A percentile compares a stretch with the other conserved stretches of the same genome.
Evolutionary conservation across 2,797 vertebrate species (phyloP).

Genomic region (Anomalospiza imberbis): DNA sequence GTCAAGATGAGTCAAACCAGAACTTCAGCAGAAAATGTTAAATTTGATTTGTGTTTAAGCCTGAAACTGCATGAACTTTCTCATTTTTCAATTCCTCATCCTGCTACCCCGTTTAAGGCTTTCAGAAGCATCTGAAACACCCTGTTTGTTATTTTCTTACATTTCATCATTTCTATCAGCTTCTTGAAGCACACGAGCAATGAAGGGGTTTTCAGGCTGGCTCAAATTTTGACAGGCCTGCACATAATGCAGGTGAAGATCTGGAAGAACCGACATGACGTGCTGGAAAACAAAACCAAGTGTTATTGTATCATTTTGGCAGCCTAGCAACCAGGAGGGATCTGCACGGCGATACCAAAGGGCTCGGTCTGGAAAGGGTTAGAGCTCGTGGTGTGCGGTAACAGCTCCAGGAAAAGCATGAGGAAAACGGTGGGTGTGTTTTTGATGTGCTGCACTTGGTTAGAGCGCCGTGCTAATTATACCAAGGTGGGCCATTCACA

Average conservation of each 20-base stretch:
- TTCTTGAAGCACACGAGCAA: slow-evolving; percentile 69
- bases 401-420: not conserved
- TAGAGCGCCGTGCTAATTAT: not conserved
- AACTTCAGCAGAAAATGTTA: slow-evolving; percentile 19
- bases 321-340: not conserved
- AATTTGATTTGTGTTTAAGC: not conserved
- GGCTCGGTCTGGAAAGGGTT: not conserved
- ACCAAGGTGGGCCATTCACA: not conserved
- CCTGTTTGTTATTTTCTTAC: slow-evolving; percentile 58
- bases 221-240: slow-evolving; percentile 65
- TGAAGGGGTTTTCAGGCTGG: slow-evolving; percentile 65
- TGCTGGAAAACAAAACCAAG: slow-evolving; percentile 28
- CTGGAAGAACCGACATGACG: slow-evolving; percentile 1
- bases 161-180: not conserved
- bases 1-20: slow-evolving; percentile 54
- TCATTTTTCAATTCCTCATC: not conserved
- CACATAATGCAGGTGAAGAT: slow-evolving; percentile 66
- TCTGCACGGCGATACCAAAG: not conserved
- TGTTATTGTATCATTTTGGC: not conserved
- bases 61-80: slow-evolving; percentile 1
- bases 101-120: slow-evolving; percentile 18
- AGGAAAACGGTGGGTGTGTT: not conserved
- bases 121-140: slow-evolving; percentile 1
- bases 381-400: not conserved
- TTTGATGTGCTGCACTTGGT: not conserved